Evolutionary conservation across 2,797 vertebrate species (phyloP).

Genomic region (Oreortyx pictus): DNA sequence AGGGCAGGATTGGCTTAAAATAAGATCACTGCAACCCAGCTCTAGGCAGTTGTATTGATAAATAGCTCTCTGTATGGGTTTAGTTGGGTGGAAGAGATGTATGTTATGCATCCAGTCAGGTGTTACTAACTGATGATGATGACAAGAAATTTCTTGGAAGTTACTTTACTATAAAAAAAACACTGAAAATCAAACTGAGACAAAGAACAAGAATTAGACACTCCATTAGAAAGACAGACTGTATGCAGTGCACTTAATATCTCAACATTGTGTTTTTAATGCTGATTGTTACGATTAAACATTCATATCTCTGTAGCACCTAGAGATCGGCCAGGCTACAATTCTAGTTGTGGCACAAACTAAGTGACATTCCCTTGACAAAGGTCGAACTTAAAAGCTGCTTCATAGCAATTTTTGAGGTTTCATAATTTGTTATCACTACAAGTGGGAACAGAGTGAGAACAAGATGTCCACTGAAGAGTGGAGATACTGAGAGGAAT

Average conservation of each 20-base stretch:
- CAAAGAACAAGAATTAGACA: slow-evolving; percentile 27
- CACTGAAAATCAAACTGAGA: slow-evolving; percentile 1
- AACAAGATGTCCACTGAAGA: not conserved
- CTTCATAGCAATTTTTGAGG: not conserved
- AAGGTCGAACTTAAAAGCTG: not conserved
- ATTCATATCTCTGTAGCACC: slow-evolving; percentile 23
- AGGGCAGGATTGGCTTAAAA: slow-evolving; percentile 35
- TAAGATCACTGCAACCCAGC: slow-evolving; percentile 33
- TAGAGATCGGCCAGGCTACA: slow-evolving; percentile 39
- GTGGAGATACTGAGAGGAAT: not conserved
- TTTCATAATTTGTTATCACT: not conserved
- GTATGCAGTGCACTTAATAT: slow-evolving; percentile 36
- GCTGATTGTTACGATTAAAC: slow-evolving; percentile 54
- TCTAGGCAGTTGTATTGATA: slow-evolving; percentile 39
- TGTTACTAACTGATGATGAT: slow-evolving; percentile 33
- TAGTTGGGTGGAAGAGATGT: slow-evolving; percentile 28
- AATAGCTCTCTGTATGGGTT: slow-evolving; percentile 11
- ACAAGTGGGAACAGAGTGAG: not conserved
- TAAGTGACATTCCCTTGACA: not conserved
- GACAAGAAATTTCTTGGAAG: slow-evolving; percentile 35
- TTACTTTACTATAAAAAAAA: not conserved
- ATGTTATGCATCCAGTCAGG: slow-evolving; percentile 29
- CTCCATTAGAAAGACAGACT: slow-evolving; percentile 32
- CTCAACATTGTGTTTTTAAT: slow-evolving; percentile 34
- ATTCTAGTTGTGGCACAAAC: not conserved